Base-by-base conservation (phyloP, 2,888 invertebrate species). In the Petrophora chlorosata region DNA sequence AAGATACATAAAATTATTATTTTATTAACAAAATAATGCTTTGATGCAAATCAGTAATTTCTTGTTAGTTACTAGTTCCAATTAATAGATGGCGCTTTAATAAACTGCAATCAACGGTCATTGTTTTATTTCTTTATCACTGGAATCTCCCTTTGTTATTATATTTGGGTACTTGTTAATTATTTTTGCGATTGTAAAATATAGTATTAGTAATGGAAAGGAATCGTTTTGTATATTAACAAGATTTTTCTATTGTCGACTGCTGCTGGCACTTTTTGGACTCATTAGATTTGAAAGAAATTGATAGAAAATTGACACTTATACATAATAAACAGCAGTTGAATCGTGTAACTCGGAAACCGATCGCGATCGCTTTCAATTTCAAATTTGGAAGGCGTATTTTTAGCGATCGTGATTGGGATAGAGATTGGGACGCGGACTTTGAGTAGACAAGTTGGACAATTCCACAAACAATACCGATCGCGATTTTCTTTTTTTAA, bases 91-190 rank as follows among this genome's bases (percentile, higher is more conserved):
- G 51, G 49, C 28, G 38, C 23, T 43, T 7, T 9, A 10, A 17
- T n/a, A 8, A 8, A 32, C 14, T 35, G 22, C 19, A 14, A 14
- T 32, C 25, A 26, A 9, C 15, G 30, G 36, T 36, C 32, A 43
- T 33, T 56, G 43, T 45, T 38, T 46, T 45, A 33, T n/a, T 32
- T 40, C 26, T 38, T 38, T 19, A 19, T 22, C 40, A 35, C 30
- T 15, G 35, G 50, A 49, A 47, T 50, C 34, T 54, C 32, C 36
- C 42, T 36, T 41, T 49, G 40, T 43, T 43, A 46, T 44, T 38
- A 34, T 29, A 12, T 16, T 39, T 45, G 29, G 15, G 32, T 53
- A 52, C 9, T 51, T 45, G 44, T 55, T 43, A 43, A 34, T 39
- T 43, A 33, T 26, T 44, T n/a, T 49, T 39, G 19, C 14, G 8